Evolutionary conservation across 2,113 vertebrate genomes (phyloP).

Genomic region (Redunca redunca): DNA sequence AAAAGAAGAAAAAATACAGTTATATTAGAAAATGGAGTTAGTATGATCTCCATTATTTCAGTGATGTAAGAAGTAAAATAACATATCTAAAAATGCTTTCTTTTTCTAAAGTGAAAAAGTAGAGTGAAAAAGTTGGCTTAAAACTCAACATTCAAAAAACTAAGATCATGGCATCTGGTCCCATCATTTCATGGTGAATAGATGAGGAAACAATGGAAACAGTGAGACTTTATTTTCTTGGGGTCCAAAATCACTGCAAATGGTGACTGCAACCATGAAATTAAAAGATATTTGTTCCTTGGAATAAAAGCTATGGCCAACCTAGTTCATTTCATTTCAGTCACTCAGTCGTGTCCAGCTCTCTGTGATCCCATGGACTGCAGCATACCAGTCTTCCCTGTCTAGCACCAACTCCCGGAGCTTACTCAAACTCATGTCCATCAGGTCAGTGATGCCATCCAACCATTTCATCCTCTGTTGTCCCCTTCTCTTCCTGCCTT

Average conservation of each 20-base stretch:
- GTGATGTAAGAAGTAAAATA: background rate
- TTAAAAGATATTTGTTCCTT: background rate
- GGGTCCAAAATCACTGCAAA: background rate
- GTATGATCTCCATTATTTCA: background rate
- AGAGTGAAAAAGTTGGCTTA: background rate
- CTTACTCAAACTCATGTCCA: background rate
- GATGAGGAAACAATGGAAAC: background rate
- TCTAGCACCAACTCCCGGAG: background rate
- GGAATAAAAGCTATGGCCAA: background rate
- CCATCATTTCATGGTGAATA: background rate
- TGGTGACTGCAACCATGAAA: background rate
- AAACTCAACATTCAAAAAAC: background rate
- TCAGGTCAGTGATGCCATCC: background rate
- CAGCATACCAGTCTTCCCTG: background rate
- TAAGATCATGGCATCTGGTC: background rate
- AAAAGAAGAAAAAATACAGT: background rate
- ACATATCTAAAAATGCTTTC: background rate
- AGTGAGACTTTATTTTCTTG: background rate
- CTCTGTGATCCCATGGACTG: background rate
- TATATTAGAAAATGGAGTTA: background rate
- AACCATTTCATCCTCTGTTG: background rate
- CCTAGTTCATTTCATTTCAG: background rate
- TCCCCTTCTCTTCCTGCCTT: background rate
- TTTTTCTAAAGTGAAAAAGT: background rate
- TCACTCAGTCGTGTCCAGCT: fast-evolving